Base-by-base conservation (phyloP, 2,113 vertebrate species). In the Hippolais icterina region DNA sequence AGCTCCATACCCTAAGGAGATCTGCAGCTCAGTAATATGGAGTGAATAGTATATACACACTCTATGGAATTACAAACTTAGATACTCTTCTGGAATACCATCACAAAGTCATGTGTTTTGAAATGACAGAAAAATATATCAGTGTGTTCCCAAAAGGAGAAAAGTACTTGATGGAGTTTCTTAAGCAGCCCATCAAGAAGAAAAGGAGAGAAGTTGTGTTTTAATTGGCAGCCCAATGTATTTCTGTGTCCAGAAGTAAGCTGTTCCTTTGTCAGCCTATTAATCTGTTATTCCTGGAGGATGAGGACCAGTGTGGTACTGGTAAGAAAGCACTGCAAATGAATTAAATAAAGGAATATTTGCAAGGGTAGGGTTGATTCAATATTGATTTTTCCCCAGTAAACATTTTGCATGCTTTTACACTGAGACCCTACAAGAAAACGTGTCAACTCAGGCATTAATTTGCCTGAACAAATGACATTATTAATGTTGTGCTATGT, bases 131-230 rank as follows among this genome's bases (percentile, higher is more conserved):
- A 70, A 56, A 95, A 88, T 90, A 92, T 9, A 78, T 50, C 10
- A 77, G 25, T 61, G 41, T 81, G 70, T 84, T 84, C 91, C 96
- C 78, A 89, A 49, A 90, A 87, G 80, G 50, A 86, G 83, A 46
- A 95, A 93, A 77, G 31, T 60, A 86, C 46, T 83, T 57, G 66
- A 89, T 87, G 59, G 59, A 60, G 53, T 68, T 95, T 91, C 78
- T 95, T 97, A 95, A 93, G 63, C 63, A 93, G 69, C 76, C 83
- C 29, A 72, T 83, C 75, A 91, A 47, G 78, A 75, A 91, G 84
- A 53, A 88, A 71, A 84, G 64, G 68, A 53, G 52, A 42, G 87
- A 94, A 94, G 76, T 11, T 77, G 33, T 77, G 44, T 94, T 94
- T 96, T 83, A 72, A 93, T 88, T 97, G 84, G 70, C 86, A 94